These are phyloP conservation scores for Saguinus midas DNA, from an alignment of 2,113 vertebrate genomes.

Conservation along the genomic window DNA sequence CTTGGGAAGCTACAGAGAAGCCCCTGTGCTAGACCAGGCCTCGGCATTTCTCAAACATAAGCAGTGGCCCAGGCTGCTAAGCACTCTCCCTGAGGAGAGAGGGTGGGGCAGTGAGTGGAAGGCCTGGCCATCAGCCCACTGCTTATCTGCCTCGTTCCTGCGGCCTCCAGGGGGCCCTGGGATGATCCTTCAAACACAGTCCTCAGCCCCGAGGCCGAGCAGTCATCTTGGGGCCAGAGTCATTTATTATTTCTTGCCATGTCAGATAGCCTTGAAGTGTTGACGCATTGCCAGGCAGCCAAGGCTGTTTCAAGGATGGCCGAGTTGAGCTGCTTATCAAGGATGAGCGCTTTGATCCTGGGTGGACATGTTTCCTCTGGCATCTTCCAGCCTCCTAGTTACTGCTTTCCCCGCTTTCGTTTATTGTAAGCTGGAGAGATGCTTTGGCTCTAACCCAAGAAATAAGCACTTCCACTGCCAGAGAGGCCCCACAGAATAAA, in stretches of 20 bases:
- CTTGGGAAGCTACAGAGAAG: neutral
- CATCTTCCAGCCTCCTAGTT: neutral
- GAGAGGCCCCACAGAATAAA: rapidly evolving
- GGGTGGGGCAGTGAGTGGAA: neutral
- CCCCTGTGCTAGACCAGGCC: neutral
- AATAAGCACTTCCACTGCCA: neutral
- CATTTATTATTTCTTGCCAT: conserved; percentile 10
- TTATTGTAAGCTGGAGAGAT: conserved; percentile 13
- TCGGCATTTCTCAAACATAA: neutral
- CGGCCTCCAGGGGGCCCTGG: neutral
- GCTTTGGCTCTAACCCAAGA: neutral
- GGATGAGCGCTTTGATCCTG: neutral
- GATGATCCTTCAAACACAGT: neutral
- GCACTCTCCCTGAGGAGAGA: neutral
- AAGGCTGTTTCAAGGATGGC: neutral
- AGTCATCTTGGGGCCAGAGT: neutral
- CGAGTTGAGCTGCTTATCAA: neutral
- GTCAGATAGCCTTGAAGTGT: neutral
- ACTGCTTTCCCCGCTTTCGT: neutral
- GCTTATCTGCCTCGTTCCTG: neutral
- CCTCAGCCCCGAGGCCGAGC: neutral
- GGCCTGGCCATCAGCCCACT: neutral
- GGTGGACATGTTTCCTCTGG: neutral
- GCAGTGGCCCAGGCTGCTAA: neutral
- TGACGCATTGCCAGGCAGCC: neutral